Base-by-base conservation (phyloP, 2,113 vertebrate genomes). In the Tringa solitaria region DNA sequence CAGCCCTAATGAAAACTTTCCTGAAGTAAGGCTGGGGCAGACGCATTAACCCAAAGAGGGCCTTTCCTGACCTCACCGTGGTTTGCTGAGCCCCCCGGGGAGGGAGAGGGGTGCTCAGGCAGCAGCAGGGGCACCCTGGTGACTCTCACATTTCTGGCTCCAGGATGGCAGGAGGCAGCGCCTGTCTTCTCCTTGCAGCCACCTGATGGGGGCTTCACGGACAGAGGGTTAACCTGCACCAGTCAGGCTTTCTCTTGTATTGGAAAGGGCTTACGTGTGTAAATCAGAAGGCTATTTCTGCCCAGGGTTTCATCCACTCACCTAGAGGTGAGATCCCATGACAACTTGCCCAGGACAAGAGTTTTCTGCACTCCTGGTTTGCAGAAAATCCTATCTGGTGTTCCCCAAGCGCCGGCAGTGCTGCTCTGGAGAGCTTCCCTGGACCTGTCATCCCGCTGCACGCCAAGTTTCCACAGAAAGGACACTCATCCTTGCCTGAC, bases 1-100 rank as follows among this genome's bases (percentile, higher is more conserved):
- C 82, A 93, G 82, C 69, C 59, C 64, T 96, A 97, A 97, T 91
- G 93, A 97, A 94, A 96, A 90, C 94, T 96, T 97, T 97, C 96
- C 93, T 96, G 94, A 94, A 89, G 80, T 4, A 12, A 89, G 32
- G 43, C 68, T 70, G 30, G 43, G 32, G 14, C 50, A 86, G 74
- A 57, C 0, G 2, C 51, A 37, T 94, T 91, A 92, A 96, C 76
- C 59, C 88, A 53, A 48, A 63, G 15, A 84, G 77, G 17, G 68
- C 51, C 53, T 64, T 73, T 85, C 56, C 67, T 91, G 51, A 79
- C 35, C 83, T 82, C 3, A 3, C 28, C 1, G 2, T 21, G 70
- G 27, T 77, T 60, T 95, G 32, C 67, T 76, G 60, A 93, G 17
- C 8, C 63, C 26, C 23, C 22, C 0, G 3, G 3, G 23, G 70